Evolutionary conservation across 1,140 invertebrate species (phyloP), one percentile per base, ranked within the genome.

Genomic region (Meloidogyne chitwoodi): DNA sequence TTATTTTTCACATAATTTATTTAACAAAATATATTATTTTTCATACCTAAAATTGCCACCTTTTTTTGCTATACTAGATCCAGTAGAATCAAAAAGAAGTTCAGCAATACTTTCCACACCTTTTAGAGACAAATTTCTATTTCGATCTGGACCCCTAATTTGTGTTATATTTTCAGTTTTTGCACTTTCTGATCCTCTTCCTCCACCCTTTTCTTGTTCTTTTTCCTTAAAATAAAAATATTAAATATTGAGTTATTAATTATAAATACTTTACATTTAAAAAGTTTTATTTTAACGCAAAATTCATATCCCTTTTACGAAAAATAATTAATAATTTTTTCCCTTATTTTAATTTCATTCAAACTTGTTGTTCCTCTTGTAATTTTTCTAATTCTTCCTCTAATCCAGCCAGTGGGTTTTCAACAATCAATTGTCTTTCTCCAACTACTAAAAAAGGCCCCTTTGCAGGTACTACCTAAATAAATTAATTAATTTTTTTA

Each of bases 1-100:
- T n/a, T n/a, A n/a, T n/a, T n/a, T n/a, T n/a, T n/a, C n/a, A n/a
- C n/a, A n/a, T n/a, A n/a, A n/a, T n/a, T n/a, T n/a, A n/a, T n/a
- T n/a, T n/a, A n/a, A n/a, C n/a, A n/a, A n/a, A n/a, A n/a, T n/a
- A n/a, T n/a, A n/a, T 71, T 63, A 24, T 71, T 77, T 26, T 84
- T 86, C 10, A 61, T 80, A 73, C 31, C n/a, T 71, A 56, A n/a
- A 62, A 26, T 31, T 48, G 0, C n/a, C n/a, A 2, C n/a, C 26
- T 8, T 22, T 41, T 16, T 22, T 44, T 44, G 10, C 22, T 4
- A 19, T 29, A 48, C 11, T 31, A 48, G 22, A 24, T 26, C 19
- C 70, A 26, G 64, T 77, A 44, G 56, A 22, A 8, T 73, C 71
- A 34, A 56, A 31, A 27, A 75, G 6, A 11, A 69, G 16, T 14